These are phyloP conservation scores for Chrysomela aeneicollis DNA, from an alignment of 2,888 invertebrate species.

Conservation along the genomic window DNA sequence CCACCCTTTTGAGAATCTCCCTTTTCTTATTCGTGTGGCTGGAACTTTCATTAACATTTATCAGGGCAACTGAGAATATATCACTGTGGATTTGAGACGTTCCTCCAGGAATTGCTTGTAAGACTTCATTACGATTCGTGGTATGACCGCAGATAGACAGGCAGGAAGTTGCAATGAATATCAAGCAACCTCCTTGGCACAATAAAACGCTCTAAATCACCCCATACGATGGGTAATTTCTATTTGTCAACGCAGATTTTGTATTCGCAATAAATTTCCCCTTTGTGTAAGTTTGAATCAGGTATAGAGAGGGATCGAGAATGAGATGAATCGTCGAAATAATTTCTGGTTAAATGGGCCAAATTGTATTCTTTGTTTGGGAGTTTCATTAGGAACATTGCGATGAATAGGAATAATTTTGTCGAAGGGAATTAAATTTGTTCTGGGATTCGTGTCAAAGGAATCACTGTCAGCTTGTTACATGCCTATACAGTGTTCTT, in stretches of 20 bases:
- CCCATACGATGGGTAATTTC: slow-evolving; percentile 39
- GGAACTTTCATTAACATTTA: slow-evolving; percentile 15
- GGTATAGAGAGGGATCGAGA: slow-evolving; percentile 1
- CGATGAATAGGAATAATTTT: slow-evolving; percentile 2
- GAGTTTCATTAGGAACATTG: slow-evolving; percentile 14
- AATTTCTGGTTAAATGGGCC: slow-evolving; percentile 23
- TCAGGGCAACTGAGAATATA: slow-evolving; percentile 15
- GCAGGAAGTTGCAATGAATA: slow-evolving; percentile 32
- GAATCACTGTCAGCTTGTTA: not conserved
- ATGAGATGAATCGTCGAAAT: not conserved
- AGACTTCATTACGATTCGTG: slow-evolving; percentile 40
- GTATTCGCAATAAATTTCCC: slow-evolving; percentile 34
- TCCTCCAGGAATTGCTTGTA: slow-evolving; percentile 1
- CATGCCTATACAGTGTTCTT: too few species aligned
- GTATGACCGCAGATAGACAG: slow-evolving; percentile 43
- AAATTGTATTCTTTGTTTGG: slow-evolving; percentile 29
- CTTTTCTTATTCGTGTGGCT: slow-evolving; percentile 1
- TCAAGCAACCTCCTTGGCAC: slow-evolving; percentile 24
- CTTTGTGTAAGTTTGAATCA: slow-evolving; percentile 23
- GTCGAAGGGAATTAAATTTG: not conserved
- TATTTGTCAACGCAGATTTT: slow-evolving; percentile 41
- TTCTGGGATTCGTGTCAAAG: not conserved
- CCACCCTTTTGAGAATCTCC: too few species aligned
- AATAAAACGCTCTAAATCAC: slow-evolving; percentile 41
- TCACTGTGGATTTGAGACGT: slow-evolving; percentile 3